Conservation (phyloP, 2,113 vertebrate species). For the Xiphorhynchus elegans region DNA sequence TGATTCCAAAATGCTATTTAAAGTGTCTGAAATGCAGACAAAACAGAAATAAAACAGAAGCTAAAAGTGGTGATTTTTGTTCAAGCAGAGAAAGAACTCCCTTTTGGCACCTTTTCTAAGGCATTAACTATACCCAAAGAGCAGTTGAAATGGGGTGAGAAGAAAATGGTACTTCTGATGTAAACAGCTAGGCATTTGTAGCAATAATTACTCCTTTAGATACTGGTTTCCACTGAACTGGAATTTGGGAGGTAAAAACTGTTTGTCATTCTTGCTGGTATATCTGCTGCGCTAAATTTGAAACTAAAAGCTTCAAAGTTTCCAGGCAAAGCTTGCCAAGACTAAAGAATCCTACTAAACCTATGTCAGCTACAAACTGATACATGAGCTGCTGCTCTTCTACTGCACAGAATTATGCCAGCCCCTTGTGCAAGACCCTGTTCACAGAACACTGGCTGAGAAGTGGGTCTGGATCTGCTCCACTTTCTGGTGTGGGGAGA, state of each 20-base stretch:
- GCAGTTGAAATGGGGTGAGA: conserved; percentile 27
- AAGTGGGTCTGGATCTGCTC: neutral
- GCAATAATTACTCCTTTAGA: neutral
- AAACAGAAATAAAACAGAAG: conserved; percentile 17
- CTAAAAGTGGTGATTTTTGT: conserved; percentile 1
- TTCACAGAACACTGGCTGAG: neutral
- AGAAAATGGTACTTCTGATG: conserved; percentile 14
- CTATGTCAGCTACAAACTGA: neutral
- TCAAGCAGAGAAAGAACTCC: conserved; percentile 31
- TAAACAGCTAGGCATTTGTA: conserved; percentile 3
- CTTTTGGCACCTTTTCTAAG: conserved; percentile 25
- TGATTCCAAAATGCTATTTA: conserved; percentile 19
- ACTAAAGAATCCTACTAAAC: neutral
- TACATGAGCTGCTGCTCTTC: neutral
- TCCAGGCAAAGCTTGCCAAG: neutral
- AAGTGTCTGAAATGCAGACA: conserved; percentile 19
- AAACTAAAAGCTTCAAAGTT: neutral
- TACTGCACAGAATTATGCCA: neutral
- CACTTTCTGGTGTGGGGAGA: neutral
- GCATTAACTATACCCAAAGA: neutral
- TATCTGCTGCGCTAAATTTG: conserved; percentile 11
- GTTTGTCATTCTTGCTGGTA: neutral
- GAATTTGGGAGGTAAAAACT: neutral
- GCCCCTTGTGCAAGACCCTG: neutral
- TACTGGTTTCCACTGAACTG: neutral